Evolutionary conservation across 2,888 invertebrate species (phyloP).

Genomic region (Habrosyne pyritoides): DNA sequence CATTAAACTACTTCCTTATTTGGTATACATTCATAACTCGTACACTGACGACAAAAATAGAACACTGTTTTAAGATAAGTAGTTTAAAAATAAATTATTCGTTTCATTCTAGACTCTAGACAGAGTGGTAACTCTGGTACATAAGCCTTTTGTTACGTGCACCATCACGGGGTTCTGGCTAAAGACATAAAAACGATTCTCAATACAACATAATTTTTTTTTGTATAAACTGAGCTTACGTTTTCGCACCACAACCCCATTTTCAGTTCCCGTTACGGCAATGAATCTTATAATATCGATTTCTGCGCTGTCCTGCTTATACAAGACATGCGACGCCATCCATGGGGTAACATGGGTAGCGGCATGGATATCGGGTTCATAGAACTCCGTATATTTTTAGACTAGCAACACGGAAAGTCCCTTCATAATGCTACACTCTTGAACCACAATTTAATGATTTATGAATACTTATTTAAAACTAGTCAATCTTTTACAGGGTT

Average conservation of each 20-base stretch:
- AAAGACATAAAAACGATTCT: no score
- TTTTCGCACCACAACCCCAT: not conserved
- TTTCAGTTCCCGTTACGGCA: not conserved
- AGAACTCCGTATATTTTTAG: not conserved
- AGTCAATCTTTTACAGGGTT: not conserved
- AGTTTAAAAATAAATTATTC: no score
- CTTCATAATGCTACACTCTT: not conserved
- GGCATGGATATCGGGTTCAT: not conserved
- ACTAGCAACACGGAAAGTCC: conserved; percentile 1
- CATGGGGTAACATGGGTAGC: no score
- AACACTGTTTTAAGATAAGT: not conserved
- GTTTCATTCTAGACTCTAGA: no score
- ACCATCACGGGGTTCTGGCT: no score
- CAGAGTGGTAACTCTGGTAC: no score
- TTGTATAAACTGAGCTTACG: not conserved
- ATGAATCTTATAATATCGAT: not conserved
- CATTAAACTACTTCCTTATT: not conserved
- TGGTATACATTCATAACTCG: not conserved
- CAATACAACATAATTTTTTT: no score
- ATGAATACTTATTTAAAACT: not conserved
- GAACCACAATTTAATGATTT: not conserved
- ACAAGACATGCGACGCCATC: no score
- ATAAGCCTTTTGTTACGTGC: no score
- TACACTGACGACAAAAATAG: not conserved
- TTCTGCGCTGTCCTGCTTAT: not conserved